Evolutionary conservation across 2,113 vertebrate species (phyloP), one percentile per base, ranked within the genome.

Genomic region (Cryptomyrus ogoouensis): DNA sequence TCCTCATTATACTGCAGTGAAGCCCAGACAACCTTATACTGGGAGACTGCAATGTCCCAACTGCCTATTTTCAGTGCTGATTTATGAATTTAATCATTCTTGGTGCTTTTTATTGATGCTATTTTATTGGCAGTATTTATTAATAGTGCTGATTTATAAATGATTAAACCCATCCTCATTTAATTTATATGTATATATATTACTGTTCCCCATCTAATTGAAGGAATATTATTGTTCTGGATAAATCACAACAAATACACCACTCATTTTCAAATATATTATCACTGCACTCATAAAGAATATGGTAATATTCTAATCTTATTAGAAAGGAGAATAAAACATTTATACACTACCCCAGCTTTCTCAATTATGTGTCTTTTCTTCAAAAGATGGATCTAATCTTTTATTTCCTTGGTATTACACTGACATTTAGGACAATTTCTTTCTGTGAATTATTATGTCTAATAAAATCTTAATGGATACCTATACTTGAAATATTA

Each of bases 21-120:
- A 42, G 35, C 74, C 39, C 53, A 56, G 35, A 42, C 17, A 17
- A 80, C 74, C 74, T 80, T 80, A 80, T 80, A 80, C 17, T 39
- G 31, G 0, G 35, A 80, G 74, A 42, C 74, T 42, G 74, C 74
- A 42, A 80, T 17, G 74, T 39, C 31, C 35, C 74, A 42, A 42
- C 35, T 80, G 35, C 74, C 74, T 77, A 42, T 19, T 42, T 42
- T 35, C 74, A 77, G 74, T 77, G 74, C 74, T 80, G 74, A 80
- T 80, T 80, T 80, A 39, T 80, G 74, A 80, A 42, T 39, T 80
- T 80, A 80, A 80, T 80, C 74, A 80, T 80, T 42, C 74, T 39
- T 80, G 35, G 74, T 80, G 74, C 35, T 80, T 80, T 80, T 77
- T 80, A 19, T 80, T 80, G 74, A 42, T 7, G 35, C 74, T 42